Evolutionary conservation across 2,113 vertebrate genomes (phyloP), one percentile per base, ranked within the genome.

Genomic region (Phalacrocorax pelagicus): DNA sequence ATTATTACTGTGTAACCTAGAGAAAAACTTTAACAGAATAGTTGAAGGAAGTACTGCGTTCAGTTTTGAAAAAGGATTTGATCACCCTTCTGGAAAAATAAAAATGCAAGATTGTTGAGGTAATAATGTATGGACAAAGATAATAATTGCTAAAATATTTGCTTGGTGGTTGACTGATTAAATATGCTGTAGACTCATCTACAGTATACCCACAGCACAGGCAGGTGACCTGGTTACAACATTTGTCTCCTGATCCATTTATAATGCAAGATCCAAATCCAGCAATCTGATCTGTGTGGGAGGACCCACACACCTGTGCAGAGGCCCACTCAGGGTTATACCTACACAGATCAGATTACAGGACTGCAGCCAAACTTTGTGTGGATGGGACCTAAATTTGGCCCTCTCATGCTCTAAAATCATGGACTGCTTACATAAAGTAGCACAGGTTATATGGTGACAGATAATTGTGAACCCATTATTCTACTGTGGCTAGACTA

Each of bases 331-430:
- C 6, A 70, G n/a, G 66, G 46, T 92, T 65, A 71, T 54, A n/a
- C 57, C 63, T 46, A 34, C 52, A 6, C 66, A 24, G 84, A 71
- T 92, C 86, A 27, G 13, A 44, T 96, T 65, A 21, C 91, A 49
- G 55, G 24, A 40, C 67, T 15, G 36, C 58, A 36, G 95, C 84
- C 95, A 91, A 65, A 82, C 21, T 71, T 61, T 23, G 42, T 12
- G 75, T 59, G 65, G 52, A 85, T 49, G 85, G 54, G 26, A 54
- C 92, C 74, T 94, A 92, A 91, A 93, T 95, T 71, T 90, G 78
- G 88, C 62, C 78, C 66, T 30, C 36, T 57, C 1, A 0, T 72
- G 57, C 61, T 82, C 69, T 72, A 27, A 57, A 81, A 55, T 57
- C 30, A 15, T 1, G 4, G 30, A 5, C 62, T 61, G 30, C 69